Conservation (phyloP, 2,888 invertebrate genomes). For the Brachypterus glaber region DNA sequence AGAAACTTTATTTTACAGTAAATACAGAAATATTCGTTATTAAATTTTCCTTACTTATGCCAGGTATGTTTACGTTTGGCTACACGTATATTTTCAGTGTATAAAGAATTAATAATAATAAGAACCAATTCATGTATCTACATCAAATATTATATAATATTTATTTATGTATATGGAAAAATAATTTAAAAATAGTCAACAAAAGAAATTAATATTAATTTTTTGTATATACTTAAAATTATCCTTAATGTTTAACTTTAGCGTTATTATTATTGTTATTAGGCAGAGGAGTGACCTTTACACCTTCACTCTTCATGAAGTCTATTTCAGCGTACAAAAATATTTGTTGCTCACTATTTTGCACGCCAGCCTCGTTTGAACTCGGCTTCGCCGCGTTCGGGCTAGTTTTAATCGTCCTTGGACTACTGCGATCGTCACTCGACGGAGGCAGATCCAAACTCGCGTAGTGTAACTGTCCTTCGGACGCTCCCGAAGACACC, state of each 20-base stretch:
- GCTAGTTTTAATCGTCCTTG: slow-evolving; percentile 25
- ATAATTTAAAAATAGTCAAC: too few relatives aligned
- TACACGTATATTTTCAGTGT: too few relatives aligned
- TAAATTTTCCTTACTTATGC: too few relatives aligned
- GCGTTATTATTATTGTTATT: slow-evolving; percentile 29
- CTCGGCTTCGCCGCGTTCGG: slow-evolving; percentile 13
- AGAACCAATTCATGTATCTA: too few relatives aligned
- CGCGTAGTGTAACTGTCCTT: slow-evolving; percentile 52
- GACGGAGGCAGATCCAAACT: slow-evolving; percentile 50
- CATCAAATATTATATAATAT: too few relatives aligned
- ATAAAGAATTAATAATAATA: too few relatives aligned
- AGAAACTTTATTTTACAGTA: too few relatives aligned
- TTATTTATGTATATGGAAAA: too few relatives aligned
- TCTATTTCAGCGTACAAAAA: slow-evolving; percentile 74
- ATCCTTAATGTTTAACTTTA: slow-evolving; percentile 31
- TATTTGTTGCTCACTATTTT: slow-evolving; percentile 30
- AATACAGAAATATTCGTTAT: too few relatives aligned
- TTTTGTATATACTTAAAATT: too few relatives aligned
- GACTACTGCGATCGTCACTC: slow-evolving; percentile 35
- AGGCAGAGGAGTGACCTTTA: slow-evolving; percentile 26
- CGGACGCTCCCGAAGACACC: slow-evolving; percentile 35
- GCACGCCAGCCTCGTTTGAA: slow-evolving; percentile 3
- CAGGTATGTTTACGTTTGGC: too few relatives aligned
- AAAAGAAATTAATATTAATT: too few relatives aligned
- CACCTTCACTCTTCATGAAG: slow-evolving; percentile 56